phyloP scores from a whole-genome alignment of 1,140 invertebrate species.

The Druon quercuslanigerum region DNA sequence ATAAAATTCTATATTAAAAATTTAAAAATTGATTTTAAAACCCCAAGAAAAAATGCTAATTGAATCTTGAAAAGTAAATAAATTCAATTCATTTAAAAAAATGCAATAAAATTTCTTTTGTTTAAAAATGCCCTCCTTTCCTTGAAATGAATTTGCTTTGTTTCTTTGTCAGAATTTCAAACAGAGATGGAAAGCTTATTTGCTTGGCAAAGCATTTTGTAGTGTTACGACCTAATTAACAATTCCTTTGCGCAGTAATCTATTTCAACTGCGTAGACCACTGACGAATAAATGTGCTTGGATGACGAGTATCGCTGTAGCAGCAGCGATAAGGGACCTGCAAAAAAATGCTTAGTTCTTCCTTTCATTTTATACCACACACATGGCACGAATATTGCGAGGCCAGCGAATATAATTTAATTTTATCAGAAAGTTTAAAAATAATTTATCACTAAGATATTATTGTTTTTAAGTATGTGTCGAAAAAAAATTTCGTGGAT shows the following conservation, averaged over 20 bases:
- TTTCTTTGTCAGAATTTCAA: background rate
- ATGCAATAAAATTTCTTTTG: too few species aligned
- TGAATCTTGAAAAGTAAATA: background rate
- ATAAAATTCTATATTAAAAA: too few species aligned
- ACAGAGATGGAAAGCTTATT: background rate
- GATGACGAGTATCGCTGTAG: background rate
- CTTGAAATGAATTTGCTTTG: background rate
- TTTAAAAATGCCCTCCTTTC: too few species aligned
- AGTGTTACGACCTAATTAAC: slow-evolving; percentile 1
- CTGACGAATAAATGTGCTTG: background rate
- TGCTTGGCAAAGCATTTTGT: background rate
- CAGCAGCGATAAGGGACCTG: slow-evolving; percentile 2
- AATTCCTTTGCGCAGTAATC: background rate
- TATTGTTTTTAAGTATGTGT: too few species aligned
- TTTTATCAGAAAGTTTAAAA: too few species aligned
- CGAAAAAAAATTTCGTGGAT: too few species aligned
- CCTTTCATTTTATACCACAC: background rate
- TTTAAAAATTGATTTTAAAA: too few species aligned
- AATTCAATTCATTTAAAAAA: background rate
- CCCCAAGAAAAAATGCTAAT: too few species aligned
- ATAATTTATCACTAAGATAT: too few species aligned
- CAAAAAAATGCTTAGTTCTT: slow-evolving; percentile 7
- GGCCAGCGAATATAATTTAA: background rate
- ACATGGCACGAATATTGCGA: background rate
- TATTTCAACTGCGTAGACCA: background rate